Evolutionary conservation across 2,888 invertebrate species (phyloP).

Genomic region (Orthosia incerta): DNA sequence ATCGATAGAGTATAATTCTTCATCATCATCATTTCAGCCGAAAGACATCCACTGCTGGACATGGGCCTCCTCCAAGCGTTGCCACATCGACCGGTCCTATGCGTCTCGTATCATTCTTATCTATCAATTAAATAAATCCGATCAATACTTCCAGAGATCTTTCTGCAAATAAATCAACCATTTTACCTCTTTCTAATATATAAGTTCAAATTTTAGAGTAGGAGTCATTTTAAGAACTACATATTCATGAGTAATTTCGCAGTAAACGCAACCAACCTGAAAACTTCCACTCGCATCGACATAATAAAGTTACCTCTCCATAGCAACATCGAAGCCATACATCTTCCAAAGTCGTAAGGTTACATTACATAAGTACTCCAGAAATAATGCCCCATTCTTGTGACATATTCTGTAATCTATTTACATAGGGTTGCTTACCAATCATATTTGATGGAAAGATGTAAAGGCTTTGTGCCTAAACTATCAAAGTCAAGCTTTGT

Average conservation of each 20-base stretch:
- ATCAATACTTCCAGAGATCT: not conserved
- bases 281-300: not conserved
- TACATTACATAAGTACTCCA: conserved; percentile 22
- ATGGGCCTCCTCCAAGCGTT: too few relatives aligned
- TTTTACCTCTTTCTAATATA: not conserved
- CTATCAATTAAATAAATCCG: not conserved
- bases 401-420: conserved; percentile 22
- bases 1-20: too few relatives aligned
- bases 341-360: conserved; percentile 1
- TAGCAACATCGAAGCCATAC: conserved; percentile 13
- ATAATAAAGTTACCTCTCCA: not conserved
- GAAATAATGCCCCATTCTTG: conserved; percentile 28
- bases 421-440: conserved; percentile 11
- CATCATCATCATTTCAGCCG: too few relatives aligned
- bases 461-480: conserved; percentile 14
- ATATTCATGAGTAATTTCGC: not conserved
- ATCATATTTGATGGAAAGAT: conserved; percentile 30
- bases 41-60: too few relatives aligned
- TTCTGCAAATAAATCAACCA: not conserved
- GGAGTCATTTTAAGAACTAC: not conserved
- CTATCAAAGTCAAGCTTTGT: conserved; percentile 34
- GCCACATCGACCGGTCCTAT: too few relatives aligned
- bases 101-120: not conserved
- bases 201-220: not conserved
- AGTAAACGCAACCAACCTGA: not conserved